Percentiles rank a stretch among this genome's conserved stretches.
Conservation (phyloP, 2,113 vertebrate genomes). For the Pelecanus crispus region DNA sequence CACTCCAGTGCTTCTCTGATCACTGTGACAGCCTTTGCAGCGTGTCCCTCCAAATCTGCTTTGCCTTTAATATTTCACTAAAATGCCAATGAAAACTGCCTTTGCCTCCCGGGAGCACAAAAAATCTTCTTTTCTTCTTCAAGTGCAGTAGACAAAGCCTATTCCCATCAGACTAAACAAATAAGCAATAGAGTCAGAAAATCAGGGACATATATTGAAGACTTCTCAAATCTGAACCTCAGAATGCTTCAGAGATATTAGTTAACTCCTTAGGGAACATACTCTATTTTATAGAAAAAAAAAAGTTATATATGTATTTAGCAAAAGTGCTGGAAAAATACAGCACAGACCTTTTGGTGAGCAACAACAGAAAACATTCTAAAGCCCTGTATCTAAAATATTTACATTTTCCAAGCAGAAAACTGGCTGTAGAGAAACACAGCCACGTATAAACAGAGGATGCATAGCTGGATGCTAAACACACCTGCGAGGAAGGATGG, state of each 20-base stretch:
- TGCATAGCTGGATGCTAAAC: not conserved
- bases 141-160: constrained; percentile 50
- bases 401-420: not conserved
- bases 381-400: not conserved
- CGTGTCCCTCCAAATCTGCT: constrained; percentile 72
- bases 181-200: constrained; percentile 60
- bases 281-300: not conserved
- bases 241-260: constrained; percentile 37
- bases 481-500: not conserved
- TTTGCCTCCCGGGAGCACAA: constrained; percentile 64
- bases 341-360: not conserved
- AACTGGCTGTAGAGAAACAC: not conserved
- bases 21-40: constrained; percentile 74
- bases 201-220: constrained; percentile 47
- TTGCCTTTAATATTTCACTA: constrained; percentile 85
- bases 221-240: constrained; percentile 45
- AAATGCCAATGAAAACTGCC: constrained; percentile 73
- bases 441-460: not conserved
- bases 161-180: constrained; percentile 69
- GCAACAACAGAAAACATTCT: not conserved
- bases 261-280: constrained; percentile 52
- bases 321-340: constrained; percentile 10
- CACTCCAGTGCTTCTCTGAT: constrained; percentile 74
- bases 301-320: not conserved
- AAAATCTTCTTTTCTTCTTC: constrained; percentile 49